These are phyloP conservation scores for Brachylomia viminalis DNA, from an alignment of 2,888 invertebrate species.

Conservation along the genomic window DNA sequence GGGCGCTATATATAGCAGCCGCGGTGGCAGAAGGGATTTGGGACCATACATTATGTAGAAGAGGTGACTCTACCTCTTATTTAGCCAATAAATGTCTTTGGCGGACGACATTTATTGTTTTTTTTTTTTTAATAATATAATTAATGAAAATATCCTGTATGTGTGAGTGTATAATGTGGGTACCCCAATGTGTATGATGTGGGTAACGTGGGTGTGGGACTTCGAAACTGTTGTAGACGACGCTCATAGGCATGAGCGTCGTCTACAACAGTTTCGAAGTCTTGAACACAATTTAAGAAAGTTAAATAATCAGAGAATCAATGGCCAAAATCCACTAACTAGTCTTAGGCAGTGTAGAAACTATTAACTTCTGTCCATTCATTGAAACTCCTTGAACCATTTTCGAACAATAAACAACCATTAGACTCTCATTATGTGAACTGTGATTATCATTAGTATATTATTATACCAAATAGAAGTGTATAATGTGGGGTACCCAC, in stretches of 20 bases:
- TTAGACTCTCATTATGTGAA: slow-evolving; percentile 38
- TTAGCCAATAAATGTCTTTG: neutral
- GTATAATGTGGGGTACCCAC: too few relatives aligned
- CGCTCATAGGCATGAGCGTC: too few relatives aligned
- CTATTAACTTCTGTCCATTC: neutral
- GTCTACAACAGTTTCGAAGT: neutral
- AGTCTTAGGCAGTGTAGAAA: slow-evolving; percentile 2
- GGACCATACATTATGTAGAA: neutral
- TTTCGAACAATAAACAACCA: slow-evolving; percentile 49
- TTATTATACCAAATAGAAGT: slow-evolving; percentile 13
- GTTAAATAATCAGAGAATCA: neutral
- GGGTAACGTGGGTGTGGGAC: too few relatives aligned
- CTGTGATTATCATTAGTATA: slow-evolving; percentile 48
- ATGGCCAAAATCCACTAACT: neutral
- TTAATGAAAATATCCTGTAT: too few relatives aligned
- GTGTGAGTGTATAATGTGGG: too few relatives aligned
- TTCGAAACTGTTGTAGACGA: too few relatives aligned
- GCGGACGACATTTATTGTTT: too few relatives aligned
- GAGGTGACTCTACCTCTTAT: neutral
- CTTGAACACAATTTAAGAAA: neutral
- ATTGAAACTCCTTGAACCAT: slow-evolving; percentile 44
- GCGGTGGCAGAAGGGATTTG: neutral
- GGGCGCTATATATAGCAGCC: neutral
- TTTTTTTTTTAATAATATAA: too few relatives aligned
- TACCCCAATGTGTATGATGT: too few relatives aligned